Percentiles rank a stretch among this genome's conserved stretches.
Evolutionary conservation across 2,113 vertebrate species (phyloP).

Genomic region (Corythaixoides concolor): DNA sequence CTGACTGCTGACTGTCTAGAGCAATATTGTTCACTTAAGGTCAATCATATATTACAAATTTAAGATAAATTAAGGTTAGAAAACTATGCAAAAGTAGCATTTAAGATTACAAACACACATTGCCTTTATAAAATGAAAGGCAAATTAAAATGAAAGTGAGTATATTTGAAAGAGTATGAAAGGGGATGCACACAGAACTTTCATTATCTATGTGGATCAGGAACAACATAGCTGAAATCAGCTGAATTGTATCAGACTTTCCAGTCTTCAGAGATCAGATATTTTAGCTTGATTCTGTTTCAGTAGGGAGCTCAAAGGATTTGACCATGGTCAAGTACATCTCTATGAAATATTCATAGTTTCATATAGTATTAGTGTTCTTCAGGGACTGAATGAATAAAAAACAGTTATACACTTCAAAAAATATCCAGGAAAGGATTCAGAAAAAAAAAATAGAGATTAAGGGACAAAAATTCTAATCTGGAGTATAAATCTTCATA

Average conservation of each 20-base stretch:
- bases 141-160: not conserved
- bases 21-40: not conserved
- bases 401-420: fast-evolving
- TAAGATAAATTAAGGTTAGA: not conserved
- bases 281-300: not conserved
- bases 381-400: not conserved
- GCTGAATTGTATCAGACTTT: not conserved
- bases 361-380: not conserved
- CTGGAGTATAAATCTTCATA: not conserved
- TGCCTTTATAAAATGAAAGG: not conserved
- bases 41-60: not conserved
- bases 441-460: not conserved
- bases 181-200: not conserved
- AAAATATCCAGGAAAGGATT: not conserved
- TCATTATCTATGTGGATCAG: not conserved
- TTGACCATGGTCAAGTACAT: not conserved
- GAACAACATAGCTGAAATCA: not conserved
- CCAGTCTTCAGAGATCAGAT: not conserved
- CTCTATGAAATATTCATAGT: not conserved
- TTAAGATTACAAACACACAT: not conserved
- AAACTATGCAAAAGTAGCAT: not conserved
- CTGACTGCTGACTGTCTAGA: not conserved
- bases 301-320: not conserved
- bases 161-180: not conserved
- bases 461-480: not conserved